Conservation (phyloP, 2,113 vertebrate genomes). For the Paedocypris sp. region DNA sequence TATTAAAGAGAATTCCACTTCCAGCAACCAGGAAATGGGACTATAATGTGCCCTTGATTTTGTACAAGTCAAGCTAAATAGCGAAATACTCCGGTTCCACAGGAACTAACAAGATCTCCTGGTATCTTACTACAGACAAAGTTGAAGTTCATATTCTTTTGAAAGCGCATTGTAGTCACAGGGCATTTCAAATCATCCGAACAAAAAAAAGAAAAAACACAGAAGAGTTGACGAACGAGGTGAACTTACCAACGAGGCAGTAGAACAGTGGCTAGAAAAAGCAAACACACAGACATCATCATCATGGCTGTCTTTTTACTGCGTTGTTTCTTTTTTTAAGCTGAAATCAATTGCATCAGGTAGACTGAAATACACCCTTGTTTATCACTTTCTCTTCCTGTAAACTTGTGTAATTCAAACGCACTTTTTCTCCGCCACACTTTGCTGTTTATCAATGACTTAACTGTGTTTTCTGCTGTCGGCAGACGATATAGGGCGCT, state of each 20-base stretch:
- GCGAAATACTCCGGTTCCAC: no score
- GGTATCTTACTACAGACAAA: no score
- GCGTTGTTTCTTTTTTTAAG: slow-evolving; percentile 18
- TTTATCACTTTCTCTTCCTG: slow-evolving; percentile 32
- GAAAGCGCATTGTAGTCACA: no score
- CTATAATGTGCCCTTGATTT: slow-evolving; percentile 34
- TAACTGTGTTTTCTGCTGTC: slow-evolving; percentile 42
- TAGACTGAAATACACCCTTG: slow-evolving; percentile 27
- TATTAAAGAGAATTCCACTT: slow-evolving; percentile 38
- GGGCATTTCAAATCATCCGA: slow-evolving; percentile 25
- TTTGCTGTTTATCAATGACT: slow-evolving; percentile 36
- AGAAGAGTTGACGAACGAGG: slow-evolving; percentile 14
- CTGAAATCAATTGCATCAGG: slow-evolving; percentile 36
- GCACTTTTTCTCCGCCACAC: slow-evolving; percentile 29
- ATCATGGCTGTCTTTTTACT: slow-evolving; percentile 19
- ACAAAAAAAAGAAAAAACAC: slow-evolving; percentile 15
- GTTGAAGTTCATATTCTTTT: no score
- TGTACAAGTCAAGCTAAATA: no score
- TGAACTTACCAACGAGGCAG: no score
- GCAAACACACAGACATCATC: no score
- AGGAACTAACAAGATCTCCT: no score
- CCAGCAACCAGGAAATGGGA: slow-evolving; percentile 40
- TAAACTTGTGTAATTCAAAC: slow-evolving; percentile 39
- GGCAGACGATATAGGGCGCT: slow-evolving; percentile 17
- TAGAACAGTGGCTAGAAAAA: no score